phyloP scores from a whole-genome alignment of 2,888 invertebrate species.

The Timema cristinae region DNA sequence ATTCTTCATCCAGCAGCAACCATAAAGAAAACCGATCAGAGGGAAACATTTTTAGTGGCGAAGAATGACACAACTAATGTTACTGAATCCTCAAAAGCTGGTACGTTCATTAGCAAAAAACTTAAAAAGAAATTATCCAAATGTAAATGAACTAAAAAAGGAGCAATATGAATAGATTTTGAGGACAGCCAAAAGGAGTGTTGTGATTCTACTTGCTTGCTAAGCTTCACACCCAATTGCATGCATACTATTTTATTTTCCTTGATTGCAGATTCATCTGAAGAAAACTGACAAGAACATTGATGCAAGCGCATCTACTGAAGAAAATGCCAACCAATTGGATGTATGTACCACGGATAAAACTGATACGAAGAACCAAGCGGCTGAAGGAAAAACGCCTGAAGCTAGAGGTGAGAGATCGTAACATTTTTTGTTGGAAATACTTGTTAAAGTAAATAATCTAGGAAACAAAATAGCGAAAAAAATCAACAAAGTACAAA shows the following conservation, averaged over 20 bases:
- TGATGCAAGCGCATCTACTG: not conserved
- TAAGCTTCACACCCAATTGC: not conserved
- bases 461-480: not conserved
- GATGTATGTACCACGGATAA: slow-evolving; percentile 5
- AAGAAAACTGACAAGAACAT: slow-evolving; percentile 7
- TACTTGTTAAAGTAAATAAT: not conserved
- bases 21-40: not conserved
- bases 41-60: not conserved
- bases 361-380: slow-evolving; percentile 9
- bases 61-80: slow-evolving; percentile 5
- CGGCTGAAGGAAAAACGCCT: not conserved
- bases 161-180: slow-evolving; percentile 7
- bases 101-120: slow-evolving; percentile 1
- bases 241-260: not conserved
- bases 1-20: slow-evolving; percentile 2
- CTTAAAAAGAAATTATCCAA: not conserved
- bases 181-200: slow-evolving; percentile 1
- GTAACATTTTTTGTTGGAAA: slow-evolving; percentile 1
- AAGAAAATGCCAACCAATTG: not conserved
- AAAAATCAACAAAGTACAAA: slow-evolving; percentile 5
- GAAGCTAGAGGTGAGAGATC: not conserved
- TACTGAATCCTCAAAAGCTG: too few relatives aligned
- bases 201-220: slow-evolving; percentile 5
- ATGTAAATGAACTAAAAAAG: slow-evolving; percentile 7
- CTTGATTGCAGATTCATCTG: slow-evolving; percentile 3